Evolutionary conservation across 2,888 invertebrate species (phyloP).

Genomic region (Dendrolimus houi): DNA sequence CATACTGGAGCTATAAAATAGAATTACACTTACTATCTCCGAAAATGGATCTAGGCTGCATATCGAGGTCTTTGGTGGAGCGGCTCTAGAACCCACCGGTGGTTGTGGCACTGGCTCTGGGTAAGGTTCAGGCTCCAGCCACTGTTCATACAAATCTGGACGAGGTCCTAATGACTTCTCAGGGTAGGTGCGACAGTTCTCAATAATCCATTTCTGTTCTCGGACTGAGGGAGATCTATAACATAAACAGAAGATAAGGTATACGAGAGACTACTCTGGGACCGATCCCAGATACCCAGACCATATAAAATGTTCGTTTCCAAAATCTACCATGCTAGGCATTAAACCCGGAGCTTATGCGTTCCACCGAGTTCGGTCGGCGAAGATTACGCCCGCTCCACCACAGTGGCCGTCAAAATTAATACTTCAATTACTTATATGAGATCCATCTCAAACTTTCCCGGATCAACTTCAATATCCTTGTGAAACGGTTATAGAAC

Average conservation of each 20-base stretch:
- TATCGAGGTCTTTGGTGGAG: background rate
- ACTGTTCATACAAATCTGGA: conserved; percentile 69
- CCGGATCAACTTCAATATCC: background rate
- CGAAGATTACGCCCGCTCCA: no score
- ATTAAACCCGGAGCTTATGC: no score
- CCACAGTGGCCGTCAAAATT: no score
- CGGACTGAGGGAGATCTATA: conserved; percentile 59
- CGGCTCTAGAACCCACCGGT: background rate
- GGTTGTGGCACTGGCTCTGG: conserved; percentile 12
- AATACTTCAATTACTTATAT: no score
- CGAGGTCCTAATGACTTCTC: conserved; percentile 72
- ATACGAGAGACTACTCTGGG: no score
- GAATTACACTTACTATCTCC: no score
- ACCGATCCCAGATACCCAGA: no score
- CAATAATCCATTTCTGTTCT: conserved; percentile 80
- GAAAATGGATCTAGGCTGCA: no score
- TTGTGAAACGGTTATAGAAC: background rate
- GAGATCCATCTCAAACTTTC: background rate
- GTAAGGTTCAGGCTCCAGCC: conserved; percentile 34
- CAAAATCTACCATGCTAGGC: no score
- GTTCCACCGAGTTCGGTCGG: no score
- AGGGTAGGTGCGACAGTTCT: conserved; percentile 78
- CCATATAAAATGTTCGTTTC: no score
- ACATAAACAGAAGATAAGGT: background rate
- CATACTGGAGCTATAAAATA: no score